These are phyloP conservation scores for Meganola albula DNA, from an alignment of 2,888 invertebrate genomes.

Conservation along the genomic window DNA sequence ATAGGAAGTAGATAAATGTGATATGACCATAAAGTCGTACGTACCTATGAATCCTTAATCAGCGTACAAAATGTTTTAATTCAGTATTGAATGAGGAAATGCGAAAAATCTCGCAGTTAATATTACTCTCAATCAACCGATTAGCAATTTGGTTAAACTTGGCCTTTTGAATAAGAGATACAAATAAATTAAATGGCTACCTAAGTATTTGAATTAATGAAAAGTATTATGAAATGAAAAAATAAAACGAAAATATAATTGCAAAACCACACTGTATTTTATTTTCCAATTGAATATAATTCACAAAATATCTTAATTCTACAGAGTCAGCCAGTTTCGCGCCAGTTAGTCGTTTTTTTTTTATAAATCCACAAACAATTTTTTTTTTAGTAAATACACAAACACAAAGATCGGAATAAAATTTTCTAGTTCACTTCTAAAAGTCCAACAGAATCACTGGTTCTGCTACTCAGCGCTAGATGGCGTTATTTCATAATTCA, in stretches of 20 bases:
- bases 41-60: too few relatives aligned
- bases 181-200: too few relatives aligned
- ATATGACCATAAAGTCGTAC: too few relatives aligned
- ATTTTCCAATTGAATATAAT: conserved; percentile 19
- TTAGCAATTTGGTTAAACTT: too few relatives aligned
- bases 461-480: neutral
- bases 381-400: neutral
- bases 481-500: conserved; percentile 1
- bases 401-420: neutral
- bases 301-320: conserved; percentile 20
- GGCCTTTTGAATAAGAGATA: too few relatives aligned
- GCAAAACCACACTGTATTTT: conserved; percentile 27
- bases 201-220: too few relatives aligned
- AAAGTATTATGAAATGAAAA: neutral
- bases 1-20: too few relatives aligned
- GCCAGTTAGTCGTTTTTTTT: neutral
- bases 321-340: conserved; percentile 16
- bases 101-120: too few relatives aligned
- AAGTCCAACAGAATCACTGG: neutral
- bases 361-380: conserved; percentile 10
- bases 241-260: conserved; percentile 12
- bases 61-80: too few relatives aligned
- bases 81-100: too few relatives aligned
- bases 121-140: too few relatives aligned
- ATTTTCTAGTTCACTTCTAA: neutral